Conservation (phyloP, 2,113 vertebrate species). For the Odontophorus gujanensis region DNA sequence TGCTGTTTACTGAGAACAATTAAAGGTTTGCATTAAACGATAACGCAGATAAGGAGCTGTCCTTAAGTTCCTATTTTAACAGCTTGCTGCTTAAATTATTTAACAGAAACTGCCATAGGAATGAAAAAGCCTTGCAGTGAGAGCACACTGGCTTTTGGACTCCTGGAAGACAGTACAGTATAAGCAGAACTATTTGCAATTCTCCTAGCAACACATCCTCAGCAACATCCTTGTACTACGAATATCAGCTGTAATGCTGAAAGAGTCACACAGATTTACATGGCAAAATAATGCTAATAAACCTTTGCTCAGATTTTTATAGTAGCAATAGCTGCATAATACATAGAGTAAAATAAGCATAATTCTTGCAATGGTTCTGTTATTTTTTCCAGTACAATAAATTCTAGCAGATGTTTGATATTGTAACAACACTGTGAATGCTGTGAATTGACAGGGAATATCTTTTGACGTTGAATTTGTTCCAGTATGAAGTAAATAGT, state of each 20-base stretch:
- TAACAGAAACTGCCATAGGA: slow-evolving; percentile 24
- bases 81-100: slow-evolving; percentile 50
- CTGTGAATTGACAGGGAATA: background rate
- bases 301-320: background rate
- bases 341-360: background rate
- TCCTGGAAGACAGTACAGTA: background rate
- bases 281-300: background rate
- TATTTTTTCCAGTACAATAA: background rate
- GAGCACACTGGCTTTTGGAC: background rate
- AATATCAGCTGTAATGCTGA: background rate
- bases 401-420: background rate
- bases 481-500: background rate
- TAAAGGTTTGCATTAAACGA: background rate
- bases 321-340: background rate
- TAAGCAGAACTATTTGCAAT: slow-evolving; percentile 7
- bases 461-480: background rate
- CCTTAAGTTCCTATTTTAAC: slow-evolving; percentile 6
- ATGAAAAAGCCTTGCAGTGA: slow-evolving; percentile 31
- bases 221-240: background rate
- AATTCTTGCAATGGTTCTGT: background rate
- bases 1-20: background rate
- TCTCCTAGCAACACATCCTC: slow-evolving; percentile 40
- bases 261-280: background rate
- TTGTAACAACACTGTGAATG: background rate
- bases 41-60: background rate